These are phyloP conservation scores for Heteropelma amictum DNA, from an alignment of 2,888 invertebrate genomes.

Conservation along the genomic window DNA sequence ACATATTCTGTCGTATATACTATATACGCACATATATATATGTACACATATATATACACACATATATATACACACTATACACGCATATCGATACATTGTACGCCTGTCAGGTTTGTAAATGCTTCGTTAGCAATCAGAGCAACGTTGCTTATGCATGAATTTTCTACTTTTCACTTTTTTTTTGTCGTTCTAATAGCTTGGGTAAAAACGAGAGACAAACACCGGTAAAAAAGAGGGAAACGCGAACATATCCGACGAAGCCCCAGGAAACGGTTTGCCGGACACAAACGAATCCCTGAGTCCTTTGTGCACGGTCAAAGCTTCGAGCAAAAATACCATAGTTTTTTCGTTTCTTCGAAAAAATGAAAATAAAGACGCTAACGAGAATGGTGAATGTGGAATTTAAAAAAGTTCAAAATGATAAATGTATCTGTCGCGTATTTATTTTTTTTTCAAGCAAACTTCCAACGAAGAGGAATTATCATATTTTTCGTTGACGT, in stretches of 20 bases:
- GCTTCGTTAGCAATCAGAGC: slow-evolving; percentile 12
- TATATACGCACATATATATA: not conserved
- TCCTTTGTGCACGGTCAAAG: not conserved
- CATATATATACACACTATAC: not conserved
- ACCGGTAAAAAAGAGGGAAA: not conserved
- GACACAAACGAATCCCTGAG: slow-evolving; percentile 17
- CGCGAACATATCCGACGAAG: not conserved
- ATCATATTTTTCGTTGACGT: not conserved
- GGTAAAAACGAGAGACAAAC: not conserved
- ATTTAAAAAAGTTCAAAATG: not conserved
- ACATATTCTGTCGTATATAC: not conserved
- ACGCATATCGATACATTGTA: not conserved
- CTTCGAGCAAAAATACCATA: not conserved
- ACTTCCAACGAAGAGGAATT: not conserved
- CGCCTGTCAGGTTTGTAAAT: not conserved
- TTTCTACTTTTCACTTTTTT: not conserved
- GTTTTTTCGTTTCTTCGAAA: no score
- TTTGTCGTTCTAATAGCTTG: not conserved
- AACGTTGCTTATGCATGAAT: not conserved
- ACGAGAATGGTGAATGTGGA: not conserved
- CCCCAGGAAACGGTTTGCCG: slow-evolving; percentile 1
- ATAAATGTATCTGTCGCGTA: not conserved
- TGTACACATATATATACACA: no score
- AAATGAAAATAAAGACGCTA: not conserved
- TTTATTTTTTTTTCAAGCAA: no score